phyloP scores from a whole-genome alignment of 2,888 invertebrate species.

The Cheiracanthium punctorium region DNA sequence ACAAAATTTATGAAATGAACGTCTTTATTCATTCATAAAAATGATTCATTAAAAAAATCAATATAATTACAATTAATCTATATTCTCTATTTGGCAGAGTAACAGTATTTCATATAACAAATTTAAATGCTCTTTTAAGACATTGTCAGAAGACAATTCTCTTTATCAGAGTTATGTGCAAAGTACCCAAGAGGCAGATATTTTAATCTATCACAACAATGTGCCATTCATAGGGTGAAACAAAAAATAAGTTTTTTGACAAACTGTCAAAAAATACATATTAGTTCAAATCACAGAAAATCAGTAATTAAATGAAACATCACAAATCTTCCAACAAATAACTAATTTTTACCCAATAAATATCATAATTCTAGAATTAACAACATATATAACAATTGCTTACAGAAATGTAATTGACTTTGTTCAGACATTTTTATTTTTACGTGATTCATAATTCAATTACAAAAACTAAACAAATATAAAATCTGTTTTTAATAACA shows the following conservation, averaged over 20 bases:
- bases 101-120: not conserved
- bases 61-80: not conserved
- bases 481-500: too few relatives aligned
- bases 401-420: too few relatives aligned
- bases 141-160: not conserved
- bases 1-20: not conserved
- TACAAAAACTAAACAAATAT: too few relatives aligned
- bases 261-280: too few relatives aligned
- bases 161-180: not conserved
- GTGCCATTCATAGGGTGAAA: not conserved
- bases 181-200: not conserved
- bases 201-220: not conserved
- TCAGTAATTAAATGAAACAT: too few relatives aligned
- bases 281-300: too few relatives aligned
- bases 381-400: too few relatives aligned
- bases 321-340: too few relatives aligned
- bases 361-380: too few relatives aligned
- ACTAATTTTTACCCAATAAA: too few relatives aligned
- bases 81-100: constrained; percentile 11
- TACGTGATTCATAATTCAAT: too few relatives aligned
- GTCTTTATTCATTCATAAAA: not conserved
- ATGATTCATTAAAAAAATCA: not conserved
- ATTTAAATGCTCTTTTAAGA: constrained; percentile 13
- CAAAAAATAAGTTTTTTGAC: not conserved
- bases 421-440: too few relatives aligned